Conservation (phyloP, 2,888 invertebrate genomes). For the Charanyca ferruginea region DNA sequence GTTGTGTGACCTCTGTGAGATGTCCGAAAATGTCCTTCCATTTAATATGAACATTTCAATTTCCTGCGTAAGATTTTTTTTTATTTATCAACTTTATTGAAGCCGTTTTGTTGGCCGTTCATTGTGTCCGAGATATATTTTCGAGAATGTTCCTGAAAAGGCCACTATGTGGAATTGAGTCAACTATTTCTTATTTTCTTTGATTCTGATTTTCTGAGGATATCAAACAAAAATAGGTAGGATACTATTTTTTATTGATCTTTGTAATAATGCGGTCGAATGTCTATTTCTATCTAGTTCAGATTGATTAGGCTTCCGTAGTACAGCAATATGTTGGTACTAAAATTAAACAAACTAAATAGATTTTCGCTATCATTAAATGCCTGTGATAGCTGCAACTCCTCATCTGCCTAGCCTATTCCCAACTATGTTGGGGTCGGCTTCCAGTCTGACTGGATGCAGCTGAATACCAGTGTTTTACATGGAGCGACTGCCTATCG, state of each 20-base stretch:
- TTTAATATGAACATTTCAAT: conserved; percentile 60
- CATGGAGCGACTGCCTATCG: too few species aligned
- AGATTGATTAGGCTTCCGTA: not conserved
- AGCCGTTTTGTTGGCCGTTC: conserved; percentile 21
- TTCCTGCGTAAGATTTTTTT: conserved; percentile 57
- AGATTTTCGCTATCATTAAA: too few species aligned
- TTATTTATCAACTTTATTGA: conserved; percentile 57
- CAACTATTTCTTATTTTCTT: conserved; percentile 20
- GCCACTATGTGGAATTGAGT: conserved; percentile 26
- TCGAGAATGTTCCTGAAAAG: conserved; percentile 10
- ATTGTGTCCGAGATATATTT: conserved; percentile 35
- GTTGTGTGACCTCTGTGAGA: conserved; percentile 47
- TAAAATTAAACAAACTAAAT: too few species aligned
- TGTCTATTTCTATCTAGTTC: not conserved
- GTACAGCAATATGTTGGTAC: too few species aligned
- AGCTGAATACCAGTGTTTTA: too few species aligned
- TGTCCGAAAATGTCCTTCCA: conserved; percentile 47
- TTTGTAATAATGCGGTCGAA: not conserved
- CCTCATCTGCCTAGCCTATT: too few species aligned
- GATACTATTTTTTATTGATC: not conserved
- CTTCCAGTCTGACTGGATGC: too few species aligned
- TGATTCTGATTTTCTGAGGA: conserved; percentile 7
- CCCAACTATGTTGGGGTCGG: too few species aligned
- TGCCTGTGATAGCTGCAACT: too few species aligned
- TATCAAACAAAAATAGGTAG: conserved; percentile 12